Percentiles rank a stretch among this genome's conserved stretches.
phyloP scores from a whole-genome alignment of 1,140 invertebrate genomes.

The Drosophila athabasca region DNA sequence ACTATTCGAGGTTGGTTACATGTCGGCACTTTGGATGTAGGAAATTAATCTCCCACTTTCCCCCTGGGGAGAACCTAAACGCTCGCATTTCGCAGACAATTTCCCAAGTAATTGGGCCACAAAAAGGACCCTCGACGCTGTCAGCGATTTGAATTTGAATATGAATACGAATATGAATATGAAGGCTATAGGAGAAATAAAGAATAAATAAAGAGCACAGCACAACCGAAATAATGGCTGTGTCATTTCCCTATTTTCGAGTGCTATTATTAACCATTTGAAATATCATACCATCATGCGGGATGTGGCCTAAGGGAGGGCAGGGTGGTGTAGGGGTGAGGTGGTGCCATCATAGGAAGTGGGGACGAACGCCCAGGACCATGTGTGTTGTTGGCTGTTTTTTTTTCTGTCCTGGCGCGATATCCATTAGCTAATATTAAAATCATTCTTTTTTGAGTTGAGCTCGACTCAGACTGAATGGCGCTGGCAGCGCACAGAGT shows the following conservation, averaged over 20 bases:
- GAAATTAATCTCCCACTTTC: not conserved
- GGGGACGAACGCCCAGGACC: constrained; percentile 31
- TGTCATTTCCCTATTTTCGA: constrained; percentile 70
- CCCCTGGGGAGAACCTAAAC: constrained; percentile 50
- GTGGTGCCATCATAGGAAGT: not conserved
- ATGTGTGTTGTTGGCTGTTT: constrained; percentile 26
- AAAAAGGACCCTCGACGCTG: constrained; percentile 50
- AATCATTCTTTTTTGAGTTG: constrained; percentile 63
- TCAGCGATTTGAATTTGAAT: constrained; percentile 53
- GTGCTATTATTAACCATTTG: constrained; percentile 82
- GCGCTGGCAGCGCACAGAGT: constrained; percentile 42
- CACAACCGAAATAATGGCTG: constrained; percentile 52
- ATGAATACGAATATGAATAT: constrained; percentile 13
- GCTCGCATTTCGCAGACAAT: constrained; percentile 72
- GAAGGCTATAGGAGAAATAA: constrained; percentile 45
- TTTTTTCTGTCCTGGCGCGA: constrained; percentile 52
- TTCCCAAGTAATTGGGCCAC: constrained; percentile 73
- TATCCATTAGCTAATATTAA: constrained; percentile 82
- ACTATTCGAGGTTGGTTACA: not conserved
- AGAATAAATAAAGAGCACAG: constrained; percentile 54
- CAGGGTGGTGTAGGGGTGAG: too few species aligned
- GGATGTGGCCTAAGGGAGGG: constrained; percentile 24
- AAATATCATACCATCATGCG: constrained; percentile 80
- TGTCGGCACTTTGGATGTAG: not conserved
- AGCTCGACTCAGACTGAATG: constrained; percentile 61